phyloP scores from a whole-genome alignment of 2,888 invertebrate genomes.

The Drosophila putrida region DNA sequence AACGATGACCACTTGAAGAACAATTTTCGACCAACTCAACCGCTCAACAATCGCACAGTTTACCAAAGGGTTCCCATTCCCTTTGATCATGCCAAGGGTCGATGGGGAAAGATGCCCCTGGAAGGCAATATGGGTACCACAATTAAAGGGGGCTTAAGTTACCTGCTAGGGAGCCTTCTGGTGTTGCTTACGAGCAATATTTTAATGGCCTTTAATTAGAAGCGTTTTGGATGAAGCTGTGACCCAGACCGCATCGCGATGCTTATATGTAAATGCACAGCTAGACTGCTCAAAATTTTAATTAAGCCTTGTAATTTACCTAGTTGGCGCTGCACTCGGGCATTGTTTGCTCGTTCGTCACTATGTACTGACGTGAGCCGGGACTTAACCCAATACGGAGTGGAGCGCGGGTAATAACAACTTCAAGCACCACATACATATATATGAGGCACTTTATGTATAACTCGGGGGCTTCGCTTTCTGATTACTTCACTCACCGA shows the following conservation, averaged over 20 bases:
- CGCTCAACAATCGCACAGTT: slow-evolving; percentile 90
- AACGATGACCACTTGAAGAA: slow-evolving; percentile 89
- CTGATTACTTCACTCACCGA: no score
- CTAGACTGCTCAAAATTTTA: slow-evolving; percentile 58
- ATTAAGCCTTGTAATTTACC: slow-evolving; percentile 65
- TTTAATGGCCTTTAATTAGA: slow-evolving; percentile 67
- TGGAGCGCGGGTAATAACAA: not conserved
- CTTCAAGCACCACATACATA: not conserved
- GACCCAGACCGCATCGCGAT: slow-evolving; percentile 9
- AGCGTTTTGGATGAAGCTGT: slow-evolving; percentile 13
- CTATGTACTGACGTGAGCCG: slow-evolving; percentile 1
- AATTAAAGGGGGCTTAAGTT: not conserved
- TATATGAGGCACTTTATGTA: slow-evolving; percentile 4
- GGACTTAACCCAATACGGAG: slow-evolving; percentile 16
- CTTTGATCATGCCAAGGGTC: not conserved
- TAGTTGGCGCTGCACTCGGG: slow-evolving; percentile 11
- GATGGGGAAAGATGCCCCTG: slow-evolving; percentile 11
- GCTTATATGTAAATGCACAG: slow-evolving; percentile 45
- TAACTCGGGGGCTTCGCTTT: not conserved
- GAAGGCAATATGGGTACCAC: not conserved
- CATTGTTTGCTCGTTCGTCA: slow-evolving; percentile 50
- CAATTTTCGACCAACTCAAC: slow-evolving; percentile 94
- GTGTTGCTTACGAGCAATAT: slow-evolving; percentile 37
- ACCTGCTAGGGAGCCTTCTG: slow-evolving; percentile 25
- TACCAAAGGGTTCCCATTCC: slow-evolving; percentile 66